These are phyloP conservation scores for Aradophagus sp. DNA, from an alignment of 1,140 invertebrate species.

Conservation along the genomic window DNA sequence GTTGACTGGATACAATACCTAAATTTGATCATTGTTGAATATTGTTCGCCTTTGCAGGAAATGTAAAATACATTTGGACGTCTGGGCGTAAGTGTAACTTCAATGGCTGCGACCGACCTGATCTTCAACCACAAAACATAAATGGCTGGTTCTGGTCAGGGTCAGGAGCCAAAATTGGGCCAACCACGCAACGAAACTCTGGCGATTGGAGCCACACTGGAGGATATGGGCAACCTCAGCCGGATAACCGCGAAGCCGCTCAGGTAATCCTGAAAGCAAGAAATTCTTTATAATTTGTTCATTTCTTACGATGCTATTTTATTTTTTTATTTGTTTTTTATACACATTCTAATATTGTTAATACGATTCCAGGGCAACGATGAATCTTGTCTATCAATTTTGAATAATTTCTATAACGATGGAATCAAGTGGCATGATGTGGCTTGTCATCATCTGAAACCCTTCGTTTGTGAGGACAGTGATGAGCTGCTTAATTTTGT, in stretches of 20 bases:
- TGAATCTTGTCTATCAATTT: conserved; percentile 90
- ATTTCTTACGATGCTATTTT: conserved; percentile 35
- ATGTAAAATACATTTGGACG: conserved; percentile 89
- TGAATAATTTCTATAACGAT: conserved; percentile 95
- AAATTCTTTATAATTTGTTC: too few relatives aligned
- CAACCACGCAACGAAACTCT: conserved; percentile 88
- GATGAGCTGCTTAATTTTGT: conserved; percentile 94
- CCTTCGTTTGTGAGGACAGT: conserved; percentile 94
- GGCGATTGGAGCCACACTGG: conserved; percentile 92
- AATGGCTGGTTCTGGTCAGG: conserved; percentile 97
- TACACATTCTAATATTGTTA: too few relatives aligned
- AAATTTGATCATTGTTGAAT: not conserved
- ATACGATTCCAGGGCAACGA: conserved; percentile 87
- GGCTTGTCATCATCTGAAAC: conserved; percentile 92
- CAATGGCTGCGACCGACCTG: conserved; percentile 89
- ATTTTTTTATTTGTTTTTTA: conserved; percentile 8
- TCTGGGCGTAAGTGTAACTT: conserved; percentile 94
- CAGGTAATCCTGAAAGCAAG: conserved; percentile 77
- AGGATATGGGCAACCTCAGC: conserved; percentile 88
- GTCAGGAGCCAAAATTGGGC: conserved; percentile 90
- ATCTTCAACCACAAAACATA: conserved; percentile 89
- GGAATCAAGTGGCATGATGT: conserved; percentile 95
- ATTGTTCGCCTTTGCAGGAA: conserved; percentile 72
- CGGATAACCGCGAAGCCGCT: conserved; percentile 91
- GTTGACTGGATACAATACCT: too few relatives aligned